These are phyloP conservation scores for Scaptomyza hsui DNA, from an alignment of 1,140 invertebrate species.

Conservation along the genomic window DNA sequence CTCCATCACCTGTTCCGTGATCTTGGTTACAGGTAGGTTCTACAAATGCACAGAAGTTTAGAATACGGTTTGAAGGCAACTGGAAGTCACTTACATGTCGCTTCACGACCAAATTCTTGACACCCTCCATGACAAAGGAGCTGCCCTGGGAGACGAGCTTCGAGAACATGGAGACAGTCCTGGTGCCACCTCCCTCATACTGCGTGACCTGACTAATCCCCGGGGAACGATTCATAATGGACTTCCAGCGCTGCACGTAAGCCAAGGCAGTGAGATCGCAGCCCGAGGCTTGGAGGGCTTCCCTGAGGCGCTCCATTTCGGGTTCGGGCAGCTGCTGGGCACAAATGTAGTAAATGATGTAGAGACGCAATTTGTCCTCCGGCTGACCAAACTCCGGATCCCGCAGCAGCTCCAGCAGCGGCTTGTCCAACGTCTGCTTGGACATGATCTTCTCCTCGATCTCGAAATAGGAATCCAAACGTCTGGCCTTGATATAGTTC, in stretches of 20 bases:
- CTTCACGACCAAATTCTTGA: slow-evolving; percentile 99
- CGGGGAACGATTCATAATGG: slow-evolving; percentile 74
- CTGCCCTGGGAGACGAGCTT: slow-evolving; percentile 98
- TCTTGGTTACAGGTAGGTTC: slow-evolving; percentile 95
- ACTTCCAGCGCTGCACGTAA: slow-evolving; percentile 95
- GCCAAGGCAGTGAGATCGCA: slow-evolving; percentile 93
- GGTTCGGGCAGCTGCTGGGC: slow-evolving; percentile 90
- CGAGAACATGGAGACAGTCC: slow-evolving; percentile 99
- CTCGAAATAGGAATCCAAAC: slow-evolving; percentile 98
- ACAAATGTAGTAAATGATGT: slow-evolving; percentile 97
- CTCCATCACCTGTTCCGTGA: slow-evolving; percentile 96
- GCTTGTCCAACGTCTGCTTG: slow-evolving; percentile 90
- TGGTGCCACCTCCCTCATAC: slow-evolving; percentile 97
- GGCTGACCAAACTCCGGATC: slow-evolving; percentile 93
- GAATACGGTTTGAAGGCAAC: too few relatives aligned
- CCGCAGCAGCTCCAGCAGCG: slow-evolving; percentile 91
- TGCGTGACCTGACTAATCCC: slow-evolving; percentile 86
- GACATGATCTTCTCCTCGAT: slow-evolving; percentile 99
- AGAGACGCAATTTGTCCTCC: slow-evolving; percentile 97
- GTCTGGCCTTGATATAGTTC: slow-evolving; percentile 92
- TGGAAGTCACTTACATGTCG: slow-evolving; percentile 96
- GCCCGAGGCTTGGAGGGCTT: slow-evolving; percentile 90
- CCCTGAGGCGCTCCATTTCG: slow-evolving; percentile 93
- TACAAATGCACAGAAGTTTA: too few relatives aligned
- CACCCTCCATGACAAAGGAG: slow-evolving; percentile 99